Percentiles rank a stretch among this genome's conserved stretches.
Evolutionary conservation across 2,113 vertebrate species (phyloP).

Genomic region (Prionailurus viverrinus): DNA sequence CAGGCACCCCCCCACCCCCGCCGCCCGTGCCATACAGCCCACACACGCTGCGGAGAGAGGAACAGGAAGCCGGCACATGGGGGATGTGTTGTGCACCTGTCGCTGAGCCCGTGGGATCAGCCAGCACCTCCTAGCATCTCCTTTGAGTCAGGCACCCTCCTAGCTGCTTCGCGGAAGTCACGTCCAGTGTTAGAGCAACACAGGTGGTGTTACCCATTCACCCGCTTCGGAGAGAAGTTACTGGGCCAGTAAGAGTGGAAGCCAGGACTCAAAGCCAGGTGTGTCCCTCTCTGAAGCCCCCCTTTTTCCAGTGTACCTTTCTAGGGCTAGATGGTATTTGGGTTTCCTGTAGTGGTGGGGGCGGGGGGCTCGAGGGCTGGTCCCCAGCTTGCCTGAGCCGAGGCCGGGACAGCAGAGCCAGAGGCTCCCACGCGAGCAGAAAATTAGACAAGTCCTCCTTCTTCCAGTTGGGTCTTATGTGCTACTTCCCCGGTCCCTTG

Average conservation of each 20-base stretch:
- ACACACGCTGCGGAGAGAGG: fast-evolving
- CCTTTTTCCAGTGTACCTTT: fast-evolving
- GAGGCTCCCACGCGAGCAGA: not conserved
- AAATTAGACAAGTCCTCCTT: no score
- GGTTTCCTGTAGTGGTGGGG: no score
- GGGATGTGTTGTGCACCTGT: not conserved
- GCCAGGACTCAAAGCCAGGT: not conserved
- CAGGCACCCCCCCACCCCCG: no score
- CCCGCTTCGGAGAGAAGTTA: not conserved
- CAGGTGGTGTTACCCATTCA: fast-evolving
- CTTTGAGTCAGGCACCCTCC: not conserved
- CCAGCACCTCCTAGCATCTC: not conserved
- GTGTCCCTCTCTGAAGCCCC: not conserved
- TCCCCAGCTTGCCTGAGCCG: not conserved
- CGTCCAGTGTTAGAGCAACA: fast-evolving
- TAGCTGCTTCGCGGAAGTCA: not conserved
- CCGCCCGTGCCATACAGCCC: not conserved
- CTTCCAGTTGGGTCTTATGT: not conserved
- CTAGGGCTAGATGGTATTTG: fast-evolving
- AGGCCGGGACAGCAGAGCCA: not conserved
- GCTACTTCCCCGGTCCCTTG: not conserved
- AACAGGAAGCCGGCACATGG: fast-evolving
- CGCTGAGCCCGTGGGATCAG: fast-evolving
- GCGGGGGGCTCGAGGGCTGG: not conserved
- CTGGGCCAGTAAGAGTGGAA: not conserved